phyloP scores from a whole-genome alignment of 2,888 invertebrate genomes.

The Seira ritae region DNA sequence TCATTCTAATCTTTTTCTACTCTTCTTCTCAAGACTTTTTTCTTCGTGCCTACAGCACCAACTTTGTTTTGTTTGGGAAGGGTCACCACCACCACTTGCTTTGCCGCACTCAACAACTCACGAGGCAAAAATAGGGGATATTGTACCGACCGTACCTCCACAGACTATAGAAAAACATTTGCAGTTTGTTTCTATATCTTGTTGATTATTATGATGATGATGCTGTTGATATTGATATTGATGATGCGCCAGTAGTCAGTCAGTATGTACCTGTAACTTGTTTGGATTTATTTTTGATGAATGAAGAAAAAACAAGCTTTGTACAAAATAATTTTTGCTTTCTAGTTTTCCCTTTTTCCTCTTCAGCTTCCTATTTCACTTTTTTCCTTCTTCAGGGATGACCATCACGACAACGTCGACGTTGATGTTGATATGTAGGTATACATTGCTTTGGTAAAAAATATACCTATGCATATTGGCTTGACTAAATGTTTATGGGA shows the following conservation, averaged over 20 bases:
- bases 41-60: not conserved
- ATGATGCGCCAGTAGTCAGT: no score
- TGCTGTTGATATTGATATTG: no score
- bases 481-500: no score
- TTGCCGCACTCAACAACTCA: no score
- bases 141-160: no score
- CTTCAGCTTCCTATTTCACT: not conserved
- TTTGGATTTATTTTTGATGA: slow-evolving; percentile 25
- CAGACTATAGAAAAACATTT: not conserved
- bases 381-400: no score
- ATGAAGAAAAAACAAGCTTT: slow-evolving; percentile 38
- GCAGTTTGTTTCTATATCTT: not conserved
- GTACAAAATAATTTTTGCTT: slow-evolving; percentile 31
- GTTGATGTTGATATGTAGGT: no score
- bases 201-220: no score
- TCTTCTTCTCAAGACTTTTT: not conserved
- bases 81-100: not conserved
- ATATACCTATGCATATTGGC: no score
- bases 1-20: not conserved
- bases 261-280: not conserved
- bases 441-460: no score
- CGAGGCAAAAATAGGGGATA: no score
- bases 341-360: slow-evolving; percentile 40
- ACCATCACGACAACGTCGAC: no score
- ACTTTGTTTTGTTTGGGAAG: not conserved